phyloP scores from a whole-genome alignment of 2,113 vertebrate species.

The Oryzias javanicus region DNA sequence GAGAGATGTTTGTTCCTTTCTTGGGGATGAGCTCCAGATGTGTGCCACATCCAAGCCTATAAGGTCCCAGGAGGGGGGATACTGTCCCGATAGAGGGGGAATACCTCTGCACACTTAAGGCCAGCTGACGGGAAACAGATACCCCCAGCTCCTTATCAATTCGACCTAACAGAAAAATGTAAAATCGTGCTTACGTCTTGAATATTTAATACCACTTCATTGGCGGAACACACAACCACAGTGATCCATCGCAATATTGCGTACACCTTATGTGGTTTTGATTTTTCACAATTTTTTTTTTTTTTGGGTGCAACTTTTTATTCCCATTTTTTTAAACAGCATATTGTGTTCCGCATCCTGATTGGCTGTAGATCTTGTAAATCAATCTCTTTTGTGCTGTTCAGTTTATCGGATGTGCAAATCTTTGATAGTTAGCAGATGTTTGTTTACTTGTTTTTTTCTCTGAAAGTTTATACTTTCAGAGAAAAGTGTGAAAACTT shows the following conservation, averaged over 20 bases:
- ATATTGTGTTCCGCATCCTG: too few relatives aligned
- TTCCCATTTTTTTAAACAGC: too few relatives aligned
- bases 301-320: too few relatives aligned
- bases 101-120: slow-evolving; percentile 72
- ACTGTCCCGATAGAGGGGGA: slow-evolving; percentile 70
- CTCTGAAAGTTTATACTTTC: too few relatives aligned
- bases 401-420: too few relatives aligned
- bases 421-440: too few relatives aligned
- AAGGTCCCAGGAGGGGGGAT: slow-evolving; percentile 45
- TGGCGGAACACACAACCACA: slow-evolving; percentile 56
- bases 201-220: slow-evolving; percentile 69
- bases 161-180: slow-evolving; percentile 60
- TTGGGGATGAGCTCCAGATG: slow-evolving; percentile 72
- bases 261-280: too few relatives aligned
- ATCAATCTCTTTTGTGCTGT: too few relatives aligned
- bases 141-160: slow-evolving; percentile 60
- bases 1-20: slow-evolving; percentile 48
- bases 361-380: too few relatives aligned
- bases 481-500: too few relatives aligned
- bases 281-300: too few relatives aligned
- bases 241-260: neutral
- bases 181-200: slow-evolving; percentile 68
- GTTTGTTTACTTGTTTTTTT: too few relatives aligned
- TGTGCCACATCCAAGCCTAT: slow-evolving; percentile 44
- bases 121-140: slow-evolving; percentile 73